phyloP scores from a whole-genome alignment of 1,140 invertebrate genomes.

The Acarapis woodi region DNA sequence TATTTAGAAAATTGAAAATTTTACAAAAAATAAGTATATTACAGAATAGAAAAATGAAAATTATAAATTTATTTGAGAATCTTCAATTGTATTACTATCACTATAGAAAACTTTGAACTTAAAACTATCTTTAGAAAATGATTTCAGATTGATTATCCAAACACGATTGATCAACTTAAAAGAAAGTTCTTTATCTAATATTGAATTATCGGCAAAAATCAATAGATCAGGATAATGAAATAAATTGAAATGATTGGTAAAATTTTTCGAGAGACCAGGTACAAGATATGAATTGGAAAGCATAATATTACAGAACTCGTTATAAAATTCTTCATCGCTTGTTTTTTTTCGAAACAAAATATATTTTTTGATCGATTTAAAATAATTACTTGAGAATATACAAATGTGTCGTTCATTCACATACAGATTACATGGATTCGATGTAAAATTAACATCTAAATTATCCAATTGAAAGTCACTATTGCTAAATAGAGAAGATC shows the following conservation, averaged over 20 bases:
- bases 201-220: neutral
- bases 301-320: neutral
- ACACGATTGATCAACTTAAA: neutral
- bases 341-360: neutral
- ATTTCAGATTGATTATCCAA: neutral
- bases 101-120: neutral
- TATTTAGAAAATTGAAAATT: no score
- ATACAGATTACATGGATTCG: conserved; percentile 6
- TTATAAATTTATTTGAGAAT: no score
- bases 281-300: neutral
- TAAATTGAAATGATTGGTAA: neutral
- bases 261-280: neutral
- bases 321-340: neutral
- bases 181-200: neutral
- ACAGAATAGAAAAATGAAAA: no score
- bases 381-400: neutral
- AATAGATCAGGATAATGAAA: neutral
- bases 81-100: neutral
- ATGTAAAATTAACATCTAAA: conserved; percentile 3
- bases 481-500: neutral
- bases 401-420: conserved; percentile 4
- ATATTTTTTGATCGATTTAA: neutral
- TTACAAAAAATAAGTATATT: no score
- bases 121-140: neutral
- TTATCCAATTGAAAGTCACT: conserved; percentile 1